Base-by-base conservation (phyloP, 2,797 vertebrate species). In the Ctenopoma multispine region DNA sequence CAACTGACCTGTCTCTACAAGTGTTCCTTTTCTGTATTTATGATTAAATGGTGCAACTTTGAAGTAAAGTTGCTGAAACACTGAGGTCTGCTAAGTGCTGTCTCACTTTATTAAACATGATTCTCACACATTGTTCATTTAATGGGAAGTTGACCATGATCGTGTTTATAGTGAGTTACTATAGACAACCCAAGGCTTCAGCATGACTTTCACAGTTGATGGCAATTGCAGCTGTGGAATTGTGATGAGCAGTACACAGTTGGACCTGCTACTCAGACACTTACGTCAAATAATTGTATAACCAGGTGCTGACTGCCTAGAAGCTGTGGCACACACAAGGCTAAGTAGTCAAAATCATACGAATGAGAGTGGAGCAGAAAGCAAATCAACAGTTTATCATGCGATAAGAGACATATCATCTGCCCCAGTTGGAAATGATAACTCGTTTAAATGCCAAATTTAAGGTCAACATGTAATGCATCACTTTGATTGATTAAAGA, bases 151-250 rank as follows among this genome's bases (percentile, higher is more conserved):
- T 61, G 43, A 65, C 64, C 9, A 21, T 62, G 66, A 79, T 81
- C 23, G 7, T 72, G 61, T 81, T 65, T 79, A 68, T 76, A 79
- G 55, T 3, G 5, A 64, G 53, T 74, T 34, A 51, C 36, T 55
- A 23, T 48, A 36, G 51, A 75, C 60, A 7, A 46, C 34, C 27
- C 60, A 36, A 49, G 70, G 63, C 77, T 77, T 77, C 51, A 57
- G 62, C 1, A 9, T 62, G 77, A 55, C 79, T 77, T 76, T 81
- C 63, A 64, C 58, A 82, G 71, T 47, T 82, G 63, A 84, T 79
- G 72, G 50, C 17, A 73, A 63, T 60, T 78, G 72, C 82, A 86
- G 83, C 84, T 82, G 74, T 79, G 71, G 50, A 71, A 63, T 80
- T 64, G 68, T 62, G 73, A 79, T 58, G 64, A 67, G 49, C 68